Evolutionary conservation across 2,888 invertebrate species (phyloP), one percentile per base, ranked within the genome.

Genomic region (Erebia palarica): DNA sequence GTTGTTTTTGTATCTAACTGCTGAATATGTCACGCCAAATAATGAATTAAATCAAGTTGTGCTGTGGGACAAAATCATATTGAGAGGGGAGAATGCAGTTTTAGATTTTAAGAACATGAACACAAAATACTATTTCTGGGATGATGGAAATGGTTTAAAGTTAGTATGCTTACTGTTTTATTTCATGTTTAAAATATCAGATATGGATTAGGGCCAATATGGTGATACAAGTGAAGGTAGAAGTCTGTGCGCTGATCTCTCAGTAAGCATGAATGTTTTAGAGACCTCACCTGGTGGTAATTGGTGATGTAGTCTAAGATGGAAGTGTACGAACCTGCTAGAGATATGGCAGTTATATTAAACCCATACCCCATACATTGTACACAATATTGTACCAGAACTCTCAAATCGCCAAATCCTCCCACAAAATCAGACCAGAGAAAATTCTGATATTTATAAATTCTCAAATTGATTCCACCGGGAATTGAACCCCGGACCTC

Each of bases 111-210:
- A 97, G 86, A 98, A 97, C 83, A 96, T 98, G 95, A 98, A 99
- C 88, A 98, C 98, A 1, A 99, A 99, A 86, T 99, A 99, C 92
- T 99, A 99, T 86, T 99, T 99, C 94, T 98, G 99, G 98, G 99
- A 99, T 94, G 99, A 99, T 94, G 99, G 99, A 73, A 98, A 98
- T 90, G 99, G 99, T 79, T 94, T 99, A 66, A 97, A 96, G 97
- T 98, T 27, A 71, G 61, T 71, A 64, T 21, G 49, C 36, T 53
- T 49, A 36, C 36, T 49, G 18, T 58, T 59, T n/a, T 58, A 7
- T 21, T 36, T 64, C 47, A 11, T 47, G 21, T 7, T 47, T 18
- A 51, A 13, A 49, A 49, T 49, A 49, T 13, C 49, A 49, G 11
- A 47, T 47, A 47, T 14, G 13, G 1, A 49, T 13, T 57, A 13